Base-by-base conservation (phyloP, 1,140 invertebrate species). In the Calephelis nemesis region DNA sequence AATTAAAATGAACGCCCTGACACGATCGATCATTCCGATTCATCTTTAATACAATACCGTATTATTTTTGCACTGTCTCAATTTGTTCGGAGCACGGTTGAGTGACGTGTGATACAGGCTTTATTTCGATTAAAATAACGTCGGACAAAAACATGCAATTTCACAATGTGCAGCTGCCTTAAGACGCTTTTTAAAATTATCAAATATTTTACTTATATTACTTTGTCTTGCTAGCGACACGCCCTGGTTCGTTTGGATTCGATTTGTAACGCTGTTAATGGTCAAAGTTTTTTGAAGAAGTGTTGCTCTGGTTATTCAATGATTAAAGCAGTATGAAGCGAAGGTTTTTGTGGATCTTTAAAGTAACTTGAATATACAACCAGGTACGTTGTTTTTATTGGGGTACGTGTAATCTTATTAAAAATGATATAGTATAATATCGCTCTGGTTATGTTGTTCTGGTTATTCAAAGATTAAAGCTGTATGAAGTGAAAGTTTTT, bases 1-100 rank as follows among this genome's bases (percentile, higher is more conserved):
- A 90, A 91, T 91, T 91, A 91, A 91, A 90, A 91, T 80, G 85
- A 84, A 90, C 88, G 85, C 88, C 83, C 86, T 81, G 77, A 74
- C 84, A 74, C 87, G 83, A 91, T 91, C 88, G 88, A 91, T 91
- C 88, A 91, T 90, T 88, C 79, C 79, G 76, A 88, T 87, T 88
- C 82, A 79, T 77, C 88, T 84, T 89, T 88, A 87, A 88, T 89
- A 89, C 83, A 85, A 91, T 81, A 77, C 74, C 72, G 80, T 81
- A 84, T 88, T 87, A 87, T 91, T 87, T 85, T 84, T 84, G 78
- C 85, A 87, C 83, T 81, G 85, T 85, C 87, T 85, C 88, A 89
- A 91, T 91, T 89, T 86, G 82, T 81, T 79, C 77, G 76, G 62
- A 67, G 68, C 65, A 70, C 71, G 75, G 68, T 76, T 85, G 85